Base-by-base conservation (phyloP, 2,888 invertebrate genomes). In the Pammene aurita region DNA sequence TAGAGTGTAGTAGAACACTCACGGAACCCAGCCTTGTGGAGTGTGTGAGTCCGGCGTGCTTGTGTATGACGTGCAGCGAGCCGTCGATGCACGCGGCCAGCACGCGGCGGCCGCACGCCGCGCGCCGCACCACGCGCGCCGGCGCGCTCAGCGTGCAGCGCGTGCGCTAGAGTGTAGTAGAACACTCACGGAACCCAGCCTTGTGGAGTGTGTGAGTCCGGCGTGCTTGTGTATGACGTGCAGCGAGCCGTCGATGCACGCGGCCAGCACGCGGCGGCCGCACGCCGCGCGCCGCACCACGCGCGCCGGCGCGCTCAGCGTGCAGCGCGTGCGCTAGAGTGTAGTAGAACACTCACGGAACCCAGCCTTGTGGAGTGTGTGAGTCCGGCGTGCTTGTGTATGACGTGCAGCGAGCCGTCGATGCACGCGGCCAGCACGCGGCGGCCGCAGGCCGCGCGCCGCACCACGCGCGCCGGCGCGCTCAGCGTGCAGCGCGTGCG, bases 11-110 rank as follows among this genome's bases (percentile, higher is more conserved):
- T 26, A 26, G 4, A 26, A 26, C 4, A 26, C 26, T 26, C 26
- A 26, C 26, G 26, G 26, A 26, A 4, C 26, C 26, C 26, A 92
- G 95, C 94, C 18, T 95, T 94, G 80, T 26, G 26, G 26, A 26
- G 26, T 95, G 95, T 6, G 96, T 97, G 0, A 96, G 93, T 55
- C 96, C 96, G 73, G 95, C 94, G 35, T 93, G 91, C 70, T 95
- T 94, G 89, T 98, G 97, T 77, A 97, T 94, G 34, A 98, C 88
- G 50, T 96, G 96, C 72, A 98, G 87, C 5, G 97, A 95, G 6
- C 96, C 96, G 89, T 98, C 97, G 61, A 96, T 96, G 80, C 97
- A 97, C 9, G 97, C 97, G 55, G 97, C 86, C 35, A 98, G 88
- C 9, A 98, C 88, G 77, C 96, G 95, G 77, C 95, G 94, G 84